Conservation (phyloP, 2,888 invertebrate species). For the Epirrita christyi region DNA sequence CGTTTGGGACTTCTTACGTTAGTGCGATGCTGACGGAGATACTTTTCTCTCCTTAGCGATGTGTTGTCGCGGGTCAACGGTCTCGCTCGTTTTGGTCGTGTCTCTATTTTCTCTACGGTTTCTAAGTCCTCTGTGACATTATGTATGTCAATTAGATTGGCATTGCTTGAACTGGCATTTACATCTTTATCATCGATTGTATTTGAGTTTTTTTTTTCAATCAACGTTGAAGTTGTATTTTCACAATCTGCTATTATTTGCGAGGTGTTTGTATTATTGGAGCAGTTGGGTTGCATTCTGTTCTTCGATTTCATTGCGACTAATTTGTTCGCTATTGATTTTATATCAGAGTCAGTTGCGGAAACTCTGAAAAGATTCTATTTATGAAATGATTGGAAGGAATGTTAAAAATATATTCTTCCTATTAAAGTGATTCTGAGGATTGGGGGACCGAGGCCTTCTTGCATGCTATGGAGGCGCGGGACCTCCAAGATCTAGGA, state of each 20-base stretch:
- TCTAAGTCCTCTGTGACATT: slow-evolving; percentile 26
- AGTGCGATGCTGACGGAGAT: slow-evolving; percentile 61
- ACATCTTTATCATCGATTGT: slow-evolving; percentile 58
- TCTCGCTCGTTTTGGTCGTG: slow-evolving; percentile 27
- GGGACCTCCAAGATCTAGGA: too few relatives aligned
- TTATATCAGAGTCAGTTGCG: slow-evolving; percentile 44
- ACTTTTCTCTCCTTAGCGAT: slow-evolving; percentile 51
- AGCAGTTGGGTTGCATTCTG: slow-evolving; percentile 51
- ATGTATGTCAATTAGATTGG: slow-evolving; percentile 49
- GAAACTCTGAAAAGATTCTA: slow-evolving; percentile 44
- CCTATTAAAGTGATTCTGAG: too few relatives aligned
- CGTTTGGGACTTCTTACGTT: slow-evolving; percentile 73
- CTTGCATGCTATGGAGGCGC: too few relatives aligned
- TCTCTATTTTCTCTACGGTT: slow-evolving; percentile 11
- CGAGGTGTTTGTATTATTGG: slow-evolving; percentile 46
- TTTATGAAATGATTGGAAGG: not conserved
- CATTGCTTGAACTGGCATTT: slow-evolving; percentile 59
- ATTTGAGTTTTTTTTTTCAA: slow-evolving; percentile 33
- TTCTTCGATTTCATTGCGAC: slow-evolving; percentile 44
- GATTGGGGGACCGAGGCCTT: too few relatives aligned
- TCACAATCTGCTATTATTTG: slow-evolving; percentile 53
- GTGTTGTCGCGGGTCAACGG: slow-evolving; percentile 45
- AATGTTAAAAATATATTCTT: too few relatives aligned
- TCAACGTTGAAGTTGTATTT: slow-evolving; percentile 42
- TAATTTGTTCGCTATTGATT: slow-evolving; percentile 34